Evolutionary conservation across 2,888 invertebrate species (phyloP).

Genomic region (Eilema sororculum): DNA sequence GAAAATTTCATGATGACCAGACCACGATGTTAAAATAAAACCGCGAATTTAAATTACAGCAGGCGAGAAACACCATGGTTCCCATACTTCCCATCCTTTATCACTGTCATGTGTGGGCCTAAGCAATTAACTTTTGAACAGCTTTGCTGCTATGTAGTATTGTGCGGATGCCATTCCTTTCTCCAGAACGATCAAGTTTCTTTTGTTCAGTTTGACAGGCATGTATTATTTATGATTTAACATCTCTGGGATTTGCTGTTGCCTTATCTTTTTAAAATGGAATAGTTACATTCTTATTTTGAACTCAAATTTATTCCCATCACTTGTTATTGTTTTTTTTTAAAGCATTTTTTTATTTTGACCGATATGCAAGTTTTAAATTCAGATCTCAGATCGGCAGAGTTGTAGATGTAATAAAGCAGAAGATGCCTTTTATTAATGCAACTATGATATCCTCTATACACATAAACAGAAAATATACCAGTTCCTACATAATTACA

Average conservation of each 20-base stretch:
- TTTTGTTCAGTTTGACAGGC: constrained; percentile 17
- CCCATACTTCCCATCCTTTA: constrained; percentile 30
- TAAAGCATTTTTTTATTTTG: too few species aligned
- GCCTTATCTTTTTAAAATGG: background rate
- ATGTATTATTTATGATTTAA: constrained; percentile 22
- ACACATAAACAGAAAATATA: background rate
- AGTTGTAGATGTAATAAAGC: too few species aligned
- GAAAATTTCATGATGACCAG: constrained; percentile 22
- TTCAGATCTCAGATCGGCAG: too few species aligned
- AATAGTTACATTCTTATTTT: background rate
- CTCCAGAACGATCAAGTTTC: constrained; percentile 23
- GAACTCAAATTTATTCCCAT: background rate
- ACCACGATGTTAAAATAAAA: constrained; percentile 26
- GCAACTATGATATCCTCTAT: background rate
- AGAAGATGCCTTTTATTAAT: background rate
- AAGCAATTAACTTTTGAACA: constrained; percentile 35
- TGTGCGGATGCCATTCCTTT: constrained; percentile 26
- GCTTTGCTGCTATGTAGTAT: constrained; percentile 23
- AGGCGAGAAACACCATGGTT: constrained; percentile 15
- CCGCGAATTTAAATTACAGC: constrained; percentile 25
- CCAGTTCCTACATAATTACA: background rate
- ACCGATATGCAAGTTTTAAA: background rate
- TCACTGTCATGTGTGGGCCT: constrained; percentile 30
- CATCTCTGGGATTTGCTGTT: background rate
- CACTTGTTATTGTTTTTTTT: too few species aligned